These are phyloP conservation scores for Pristiophorus japonicus DNA, from an alignment of 2,113 vertebrate species.

Conservation along the genomic window DNA sequence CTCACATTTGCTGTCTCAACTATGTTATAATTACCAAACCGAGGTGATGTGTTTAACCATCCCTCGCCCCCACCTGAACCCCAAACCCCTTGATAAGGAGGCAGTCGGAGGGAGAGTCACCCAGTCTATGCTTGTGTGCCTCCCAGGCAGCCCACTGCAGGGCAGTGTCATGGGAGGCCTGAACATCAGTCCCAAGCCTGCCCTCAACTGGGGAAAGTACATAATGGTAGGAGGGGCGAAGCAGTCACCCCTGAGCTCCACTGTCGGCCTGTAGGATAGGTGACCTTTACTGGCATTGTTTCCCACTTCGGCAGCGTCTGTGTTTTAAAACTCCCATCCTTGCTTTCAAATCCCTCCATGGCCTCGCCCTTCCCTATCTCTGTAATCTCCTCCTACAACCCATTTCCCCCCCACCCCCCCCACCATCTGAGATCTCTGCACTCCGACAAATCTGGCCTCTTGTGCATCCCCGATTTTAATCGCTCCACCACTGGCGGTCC, in stretches of 20 bases:
- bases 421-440: neutral
- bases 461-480: neutral
- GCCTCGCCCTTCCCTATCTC: neutral
- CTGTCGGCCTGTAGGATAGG: neutral
- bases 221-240: neutral
- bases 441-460: neutral
- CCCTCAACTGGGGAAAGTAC: conserved; percentile 1
- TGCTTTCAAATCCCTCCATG: neutral
- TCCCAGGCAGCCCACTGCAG: neutral
- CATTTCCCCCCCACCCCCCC: too few species aligned
- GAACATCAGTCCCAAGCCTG: neutral
- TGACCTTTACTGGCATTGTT: neutral
- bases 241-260: neutral
- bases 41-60: neutral
- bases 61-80: too few species aligned
- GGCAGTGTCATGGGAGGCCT: neutral
- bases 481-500: neutral
- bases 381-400: neutral
- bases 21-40: neutral
- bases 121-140: neutral
- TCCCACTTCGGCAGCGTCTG: neutral
- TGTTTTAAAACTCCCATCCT: neutral
- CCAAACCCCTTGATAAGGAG: neutral
- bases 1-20: neutral
- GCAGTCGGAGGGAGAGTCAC: neutral